These are phyloP conservation scores for Zaprionus bogoriensis DNA, from an alignment of 2,888 invertebrate species.

Conservation along the genomic window DNA sequence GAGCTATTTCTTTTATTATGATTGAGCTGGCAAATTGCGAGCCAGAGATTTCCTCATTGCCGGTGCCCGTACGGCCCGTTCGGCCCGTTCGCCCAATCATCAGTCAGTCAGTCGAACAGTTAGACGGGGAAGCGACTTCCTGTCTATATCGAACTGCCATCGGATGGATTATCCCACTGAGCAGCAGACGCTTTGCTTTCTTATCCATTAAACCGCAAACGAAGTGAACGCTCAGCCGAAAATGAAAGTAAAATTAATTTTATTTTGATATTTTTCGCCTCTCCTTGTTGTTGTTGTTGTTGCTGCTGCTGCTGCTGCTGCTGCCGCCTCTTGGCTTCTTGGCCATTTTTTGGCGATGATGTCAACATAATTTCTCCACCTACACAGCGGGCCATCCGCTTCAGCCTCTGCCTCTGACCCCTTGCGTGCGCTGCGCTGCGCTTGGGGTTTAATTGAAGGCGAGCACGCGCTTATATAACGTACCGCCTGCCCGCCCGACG, in stretches of 20 bases:
- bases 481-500: not conserved
- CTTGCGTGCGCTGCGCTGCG: conserved; percentile 42
- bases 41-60: conserved; percentile 64
- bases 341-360: conserved; percentile 74
- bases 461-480: conserved; percentile 69
- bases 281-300: conserved; percentile 14
- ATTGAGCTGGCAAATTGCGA: conserved; percentile 36
- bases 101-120: conserved; percentile 27
- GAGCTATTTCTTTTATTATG: conserved; percentile 22
- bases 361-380: conserved; percentile 79
- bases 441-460: conserved; percentile 57
- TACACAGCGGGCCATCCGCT: conserved; percentile 57
- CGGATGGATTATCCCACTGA: conserved; percentile 49
- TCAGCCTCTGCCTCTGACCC: conserved; percentile 36
- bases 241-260: conserved; percentile 76
- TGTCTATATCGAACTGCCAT: conserved; percentile 50
- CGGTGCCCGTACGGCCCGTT: too few species aligned
- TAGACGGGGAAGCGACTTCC: conserved; percentile 32
- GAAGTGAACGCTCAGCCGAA: conserved; percentile 54
- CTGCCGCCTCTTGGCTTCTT: conserved; percentile 56
- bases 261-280: conserved; percentile 55
- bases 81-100: conserved; percentile 28
- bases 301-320: conserved; percentile 4
- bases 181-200: conserved; percentile 12
- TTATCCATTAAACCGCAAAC: conserved; percentile 37